Conservation (phyloP, 2,888 invertebrate species). For the Platerodrilus igneus region DNA sequence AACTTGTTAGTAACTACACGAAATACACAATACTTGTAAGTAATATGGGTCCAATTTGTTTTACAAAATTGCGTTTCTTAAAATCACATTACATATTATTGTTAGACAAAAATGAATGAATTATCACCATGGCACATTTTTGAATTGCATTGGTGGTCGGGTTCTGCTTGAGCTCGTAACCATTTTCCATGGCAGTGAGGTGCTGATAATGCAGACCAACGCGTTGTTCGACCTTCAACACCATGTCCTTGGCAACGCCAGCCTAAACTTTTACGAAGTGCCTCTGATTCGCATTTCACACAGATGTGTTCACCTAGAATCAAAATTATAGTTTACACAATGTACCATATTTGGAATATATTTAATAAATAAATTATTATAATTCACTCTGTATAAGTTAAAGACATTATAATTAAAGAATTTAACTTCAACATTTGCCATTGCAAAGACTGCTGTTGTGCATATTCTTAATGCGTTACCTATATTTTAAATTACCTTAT, state of each 20-base stretch:
- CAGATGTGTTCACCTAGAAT: constrained; percentile 71
- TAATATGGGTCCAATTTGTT: neutral
- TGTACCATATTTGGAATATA: too few relatives aligned
- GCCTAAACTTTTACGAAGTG: constrained; percentile 67
- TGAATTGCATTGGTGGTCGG: constrained; percentile 38
- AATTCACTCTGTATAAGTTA: too few relatives aligned
- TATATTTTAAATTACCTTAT: too few relatives aligned
- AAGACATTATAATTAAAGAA: too few relatives aligned
- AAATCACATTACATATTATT: constrained; percentile 1
- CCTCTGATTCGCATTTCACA: constrained; percentile 78
- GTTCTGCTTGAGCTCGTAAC: constrained; percentile 54
- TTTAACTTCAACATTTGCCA: too few relatives aligned
- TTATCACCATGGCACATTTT: constrained; percentile 39
- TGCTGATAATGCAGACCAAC: constrained; percentile 80
- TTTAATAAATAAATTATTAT: too few relatives aligned
- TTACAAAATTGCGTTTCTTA: constrained; percentile 3
- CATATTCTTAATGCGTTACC: too few relatives aligned
- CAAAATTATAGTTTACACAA: neutral
- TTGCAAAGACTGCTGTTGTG: too few relatives aligned
- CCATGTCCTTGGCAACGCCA: constrained; percentile 86
- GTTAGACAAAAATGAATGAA: constrained; percentile 45
- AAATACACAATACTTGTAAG: neutral
- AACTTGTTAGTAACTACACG: neutral
- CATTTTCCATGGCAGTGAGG: constrained; percentile 88
- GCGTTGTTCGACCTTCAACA: constrained; percentile 66